Base-by-base conservation (phyloP, 2,888 invertebrate genomes). In the Orchesella flavescens region DNA sequence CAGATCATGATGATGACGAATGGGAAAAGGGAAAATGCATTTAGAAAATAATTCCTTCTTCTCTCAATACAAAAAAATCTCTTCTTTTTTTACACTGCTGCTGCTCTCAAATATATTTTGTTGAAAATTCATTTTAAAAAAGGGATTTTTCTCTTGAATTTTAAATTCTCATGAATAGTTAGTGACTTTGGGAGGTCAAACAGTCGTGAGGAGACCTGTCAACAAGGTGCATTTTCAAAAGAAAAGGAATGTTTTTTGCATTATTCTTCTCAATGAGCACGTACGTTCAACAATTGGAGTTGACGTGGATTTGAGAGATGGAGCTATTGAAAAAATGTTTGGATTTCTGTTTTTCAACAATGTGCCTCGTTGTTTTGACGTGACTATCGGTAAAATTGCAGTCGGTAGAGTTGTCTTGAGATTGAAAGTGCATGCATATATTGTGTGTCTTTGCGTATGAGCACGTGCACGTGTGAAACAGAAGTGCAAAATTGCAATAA, bases 181-280 rank as follows among this genome's bases (percentile, higher is more conserved):
- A 17, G 19, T 65, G 65, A 24, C 65, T 15, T 82, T 74, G 68
- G 75, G 75, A 82, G 82, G 82, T 82, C 75, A 75, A 82, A 65
- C 59, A 79, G 74, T 82, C 82, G 82, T 82, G 82, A 82, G 75
- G 68, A 75, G 74, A 61, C 68, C 82, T 82, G 82, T 82, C 75
- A 82, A 46, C 73, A 66, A 78, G 69, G 61, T 19, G 53, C 69
- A 46, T 68, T 68, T 66, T 63, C 49, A 15, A 19, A 55, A 17
- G 24, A 74, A 63, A 72, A 59, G 12, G 59, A 43, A 61, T 73
- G 61, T 7, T 59, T 72, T 23, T 75, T 74, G 49, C 53, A 34
- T 53, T 53, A 53, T 43, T 53, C 63, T 44, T 72, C 24, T 65
- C 43, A 53, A 53, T 44, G 65, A 55, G 75, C 75, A 75, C 49